Evolutionary conservation across 2,113 vertebrate genomes (phyloP).

Genomic region (Sinocyclocheilus grahami): DNA sequence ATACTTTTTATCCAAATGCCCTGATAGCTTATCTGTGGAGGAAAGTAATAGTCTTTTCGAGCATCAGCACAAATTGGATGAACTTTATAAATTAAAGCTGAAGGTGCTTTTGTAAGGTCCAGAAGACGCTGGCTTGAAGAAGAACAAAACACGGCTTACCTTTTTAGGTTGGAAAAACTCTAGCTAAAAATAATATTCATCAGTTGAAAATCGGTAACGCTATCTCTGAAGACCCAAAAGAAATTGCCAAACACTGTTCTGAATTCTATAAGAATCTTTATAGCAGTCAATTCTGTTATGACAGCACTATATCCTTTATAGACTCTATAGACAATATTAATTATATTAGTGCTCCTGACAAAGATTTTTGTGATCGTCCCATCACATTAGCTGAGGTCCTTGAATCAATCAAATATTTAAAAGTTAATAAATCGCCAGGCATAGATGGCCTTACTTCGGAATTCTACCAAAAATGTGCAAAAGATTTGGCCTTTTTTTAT

Average conservation of each 20-base stretch:
- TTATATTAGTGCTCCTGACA: no score
- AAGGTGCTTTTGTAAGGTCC: not conserved
- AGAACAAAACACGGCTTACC: not conserved
- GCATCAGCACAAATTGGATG: not conserved
- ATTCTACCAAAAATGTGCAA: not conserved
- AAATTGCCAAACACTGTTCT: not conserved
- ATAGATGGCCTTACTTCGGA: not conserved
- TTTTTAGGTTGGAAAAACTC: not conserved
- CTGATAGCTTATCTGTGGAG: not conserved
- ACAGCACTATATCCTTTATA: no score
- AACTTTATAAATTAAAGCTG: not conserved
- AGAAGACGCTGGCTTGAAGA: not conserved
- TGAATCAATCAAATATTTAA: not conserved
- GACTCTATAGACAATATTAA: no score
- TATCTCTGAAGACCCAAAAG: not conserved
- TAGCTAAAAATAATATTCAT: not conserved
- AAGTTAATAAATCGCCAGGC: not conserved
- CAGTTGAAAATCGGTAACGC: not conserved
- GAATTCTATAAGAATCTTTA: not conserved
- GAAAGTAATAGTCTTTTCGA: not conserved
- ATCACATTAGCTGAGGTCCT: not conserved
- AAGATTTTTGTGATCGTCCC: not conserved
- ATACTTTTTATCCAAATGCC: not conserved
- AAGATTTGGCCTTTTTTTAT: not conserved
- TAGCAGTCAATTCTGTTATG: not conserved